Evolutionary conservation across 2,797 vertebrate genomes (phyloP), one percentile per base, ranked within the genome.

Genomic region (Aulostomus chinensis): DNA sequence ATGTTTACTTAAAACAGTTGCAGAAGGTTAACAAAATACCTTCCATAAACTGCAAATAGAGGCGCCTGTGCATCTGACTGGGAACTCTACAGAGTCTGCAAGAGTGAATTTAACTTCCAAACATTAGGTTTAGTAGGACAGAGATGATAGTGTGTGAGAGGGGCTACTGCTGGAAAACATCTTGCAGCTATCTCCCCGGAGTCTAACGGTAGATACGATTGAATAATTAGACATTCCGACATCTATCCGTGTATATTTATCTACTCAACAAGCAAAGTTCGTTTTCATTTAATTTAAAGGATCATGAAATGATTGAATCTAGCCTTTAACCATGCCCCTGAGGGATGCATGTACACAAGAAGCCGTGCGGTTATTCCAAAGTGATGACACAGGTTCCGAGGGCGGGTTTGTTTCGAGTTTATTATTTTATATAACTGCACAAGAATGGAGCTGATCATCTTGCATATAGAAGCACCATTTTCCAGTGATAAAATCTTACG

Each of bases 21-120:
- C 73, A 9, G 58, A 84, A 77, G 80, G 79, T 87, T 80, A 83
- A 63, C 42, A 73, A 88, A 87, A 87, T 78, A 89, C 47, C 51
- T 73, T 82, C 67, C 68, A 35, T 6, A 63, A 66, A 67, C 36
- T 16, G 78, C 49, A 71, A 64, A 82, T 63, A 70, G 78, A 62
- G 56, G 64, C 21, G 68, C 29, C 72, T 83, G 74, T 81, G 69
- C 49, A 49, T 58, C 58, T 54, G 66, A 58, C 36, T 10, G 57
- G 64, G 63, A 54, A 30, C 11, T 54, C 49, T 24, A 31, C 32
- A 12, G 41, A 21, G 39, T 43, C 39, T 50, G 48, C 26, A 42
- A 64, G 56, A 47, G 45, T 6, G 61, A 74, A 73, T 72, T 80
- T 79, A 68, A 57, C 71, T 57, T 41, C 55, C 54, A 25, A 31